Base-by-base conservation (phyloP, 2,797 vertebrate species). In the Chloroceryle amazona region DNA sequence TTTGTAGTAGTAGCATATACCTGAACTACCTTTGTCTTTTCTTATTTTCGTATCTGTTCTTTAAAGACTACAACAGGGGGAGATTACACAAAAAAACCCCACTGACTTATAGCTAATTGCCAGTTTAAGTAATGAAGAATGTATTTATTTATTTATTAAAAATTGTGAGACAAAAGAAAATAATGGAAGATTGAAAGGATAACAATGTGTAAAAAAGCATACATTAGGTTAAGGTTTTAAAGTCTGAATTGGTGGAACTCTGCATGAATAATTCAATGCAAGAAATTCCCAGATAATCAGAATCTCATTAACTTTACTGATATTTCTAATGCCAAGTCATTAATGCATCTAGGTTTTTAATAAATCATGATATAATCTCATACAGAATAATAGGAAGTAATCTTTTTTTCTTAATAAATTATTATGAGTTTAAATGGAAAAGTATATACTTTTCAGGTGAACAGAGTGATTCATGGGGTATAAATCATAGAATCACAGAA, bases 261-360 rank as follows among this genome's bases (percentile, higher is more conserved):
- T 13, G 15, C 14, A 35, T 47, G 33, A 86, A 67, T 78, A 88
- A 49, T 49, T 91, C 46, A n/a, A 57, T 80, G 47, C 22, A 67
- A 87, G 28, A 16, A 76, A 67, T 57, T 74, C 57, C 61, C 26
- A 84, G 28, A 12, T 75, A 80, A 90, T 67, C 37, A 83, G 63
- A 90, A 85, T 83, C n/a, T 85, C 25, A 78, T 91, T 94, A 83
- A 70, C 23, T 90, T 79, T 58, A 75, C 19, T 78, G n/a, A 70
- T 85, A 81, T 17, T 91, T 82, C 29, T 54, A 81, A 65, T 71
- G 5, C 29, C 4, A 4, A 80, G 23, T 41, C 11, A 47, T 62
- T 81, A 89, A 84, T 79, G 8, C n/a, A 83, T 58, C 37, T 75
- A 57, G 12, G 4, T 26, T 91, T 94, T 76, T 89, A 83, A 91